These are phyloP conservation scores for Leucophora obtusa DNA, from an alignment of 2,888 invertebrate genomes.

Conservation along the genomic window DNA sequence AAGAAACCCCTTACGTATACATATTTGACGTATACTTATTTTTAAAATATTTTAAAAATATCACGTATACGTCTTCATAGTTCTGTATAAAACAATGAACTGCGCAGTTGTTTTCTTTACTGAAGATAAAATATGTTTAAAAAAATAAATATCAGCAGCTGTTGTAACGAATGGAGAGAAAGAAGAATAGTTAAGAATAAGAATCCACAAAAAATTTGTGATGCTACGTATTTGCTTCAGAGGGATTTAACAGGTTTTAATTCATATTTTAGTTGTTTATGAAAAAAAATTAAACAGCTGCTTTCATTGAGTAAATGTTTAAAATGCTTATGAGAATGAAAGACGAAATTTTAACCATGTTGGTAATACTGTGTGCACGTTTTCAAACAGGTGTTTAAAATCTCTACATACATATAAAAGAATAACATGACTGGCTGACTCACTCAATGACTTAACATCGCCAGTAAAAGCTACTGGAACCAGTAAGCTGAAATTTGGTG, in stretches of 20 bases:
- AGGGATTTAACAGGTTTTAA: slow-evolving; percentile 46
- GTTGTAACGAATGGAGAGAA: background rate
- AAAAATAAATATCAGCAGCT: slow-evolving; percentile 29
- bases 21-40: background rate
- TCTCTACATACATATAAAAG: too few species aligned
- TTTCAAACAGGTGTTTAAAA: background rate
- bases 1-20: too few species aligned
- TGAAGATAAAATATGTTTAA: background rate
- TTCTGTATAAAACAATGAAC: background rate
- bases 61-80: background rate
- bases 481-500: too few species aligned
- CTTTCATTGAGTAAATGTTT: slow-evolving; percentile 20
- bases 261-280: background rate
- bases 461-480: too few species aligned
- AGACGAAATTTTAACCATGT: background rate
- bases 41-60: background rate
- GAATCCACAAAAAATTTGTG: slow-evolving; percentile 51
- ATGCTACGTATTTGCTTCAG: slow-evolving; percentile 69
- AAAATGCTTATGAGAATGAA: background rate
- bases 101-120: background rate
- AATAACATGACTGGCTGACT: too few species aligned
- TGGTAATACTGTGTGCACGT: background rate
- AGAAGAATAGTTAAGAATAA: slow-evolving; percentile 13
- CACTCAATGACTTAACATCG: too few species aligned
- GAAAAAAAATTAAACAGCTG: slow-evolving; percentile 10